Evolutionary conservation across 2,113 vertebrate species (phyloP), one percentile per base, ranked within the genome.

Genomic region (Catharus fuscescens): DNA sequence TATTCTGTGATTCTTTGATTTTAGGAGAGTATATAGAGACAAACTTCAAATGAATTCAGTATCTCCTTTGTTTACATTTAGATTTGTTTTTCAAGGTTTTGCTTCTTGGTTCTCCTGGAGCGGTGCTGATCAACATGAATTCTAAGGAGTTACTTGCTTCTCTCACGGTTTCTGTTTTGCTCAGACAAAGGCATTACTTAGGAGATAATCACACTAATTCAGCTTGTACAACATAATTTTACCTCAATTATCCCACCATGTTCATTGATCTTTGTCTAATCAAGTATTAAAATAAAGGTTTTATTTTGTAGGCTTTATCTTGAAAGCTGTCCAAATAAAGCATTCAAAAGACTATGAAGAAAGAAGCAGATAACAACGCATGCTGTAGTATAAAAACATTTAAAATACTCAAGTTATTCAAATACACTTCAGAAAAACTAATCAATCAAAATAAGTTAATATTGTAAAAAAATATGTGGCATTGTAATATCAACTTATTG

Each of bases 181-280:
- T 85, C 29, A 70, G 12, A 36, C 18, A 61, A 15, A 17, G 6
- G 61, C 48, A 36, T 36, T 89, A 50, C 24, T 54, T 53, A 83
- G 23, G 48, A 60, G 36, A 86, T 12, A 65, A 5, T 60, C 40
- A 71, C 9, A 65, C 2, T 47, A 87, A 64, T 8, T 14, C 24
- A 47, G 31, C 31, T 53, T 28, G 5, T 14, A 13, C 18, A 81
- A 60, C 0, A 0, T 24, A 36, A 10, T 72, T 73, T 80, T 61
- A 83, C 9, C 9, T n/a, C 3, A 1, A 53, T 0, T 62, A 11
- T 62, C 62, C 89, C 44, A 47, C 9, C 5, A 65, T 0, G 0
- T 18, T 38, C 31, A 52, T 10, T 12, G 23, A 61, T 38, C 18
- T 80, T 65, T 56, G 18, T 34, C 16, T 32, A 73, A 73, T 4